Evolutionary conservation across 1,140 invertebrate species (phyloP), one percentile per base, ranked within the genome.

Genomic region (Diorhabda carinulata): DNA sequence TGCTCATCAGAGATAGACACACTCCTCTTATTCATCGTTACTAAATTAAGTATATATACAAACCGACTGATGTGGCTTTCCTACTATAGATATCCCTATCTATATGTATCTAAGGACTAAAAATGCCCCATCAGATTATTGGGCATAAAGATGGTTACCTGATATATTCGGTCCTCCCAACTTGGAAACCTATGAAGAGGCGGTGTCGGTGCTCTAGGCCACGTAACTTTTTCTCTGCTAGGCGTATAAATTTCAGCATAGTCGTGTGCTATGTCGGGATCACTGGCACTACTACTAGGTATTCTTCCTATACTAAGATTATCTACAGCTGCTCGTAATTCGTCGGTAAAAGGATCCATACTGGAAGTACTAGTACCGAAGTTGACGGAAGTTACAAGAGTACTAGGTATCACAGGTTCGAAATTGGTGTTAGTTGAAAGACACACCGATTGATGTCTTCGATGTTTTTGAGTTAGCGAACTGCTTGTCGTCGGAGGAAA

Each of bases 211-310:
- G 94, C 84, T 69, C 83, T 83, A 74, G 83, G 84, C 85, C 84
- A 86, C 45, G 82, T 79, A 44, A 81, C 86, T 73, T 84, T 85
- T 82, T 95, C 93, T 78, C 92, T 88, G 74, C 91, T 94, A 0
- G 94, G 94, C n/a, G 93, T 96, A 76, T 96, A 96, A 69, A 96
- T 96, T 82, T 97, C 94, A 5, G 93, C 93, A 79, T 96, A 96
- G 80, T 96, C 94, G 78, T 96, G 93, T 3, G 90, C 87, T 5
- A 92, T 88, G 77, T 94, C 90, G 5, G 87, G 86, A 72, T 89
- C 87, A 0, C 87, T 88, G 58, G 76, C 68, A 84, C 84, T 67
- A 84, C 84, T 64, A 81, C 80, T 79, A 7, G 79, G 77, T 43
- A 80, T 75, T 62, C 82, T 80, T 61, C 82, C 83, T n/a, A 83